Percentiles rank a stretch among this genome's conserved stretches.
phyloP scores from a whole-genome alignment of 2,113 vertebrate species.

The Salvelinus sp. region DNA sequence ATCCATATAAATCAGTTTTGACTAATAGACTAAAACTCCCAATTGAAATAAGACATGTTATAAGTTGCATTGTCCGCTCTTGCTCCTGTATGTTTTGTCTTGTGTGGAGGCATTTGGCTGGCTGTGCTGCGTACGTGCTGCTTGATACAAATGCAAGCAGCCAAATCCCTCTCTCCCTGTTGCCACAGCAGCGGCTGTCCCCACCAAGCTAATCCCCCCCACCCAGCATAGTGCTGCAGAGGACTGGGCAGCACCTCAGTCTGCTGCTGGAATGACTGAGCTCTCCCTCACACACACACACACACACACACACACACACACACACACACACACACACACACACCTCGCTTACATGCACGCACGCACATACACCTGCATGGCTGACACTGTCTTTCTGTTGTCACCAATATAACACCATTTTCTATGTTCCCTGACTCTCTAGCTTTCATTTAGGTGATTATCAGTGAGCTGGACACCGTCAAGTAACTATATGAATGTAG shows the following conservation, averaged over 20 bases:
- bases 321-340: no score
- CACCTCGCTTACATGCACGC: no score
- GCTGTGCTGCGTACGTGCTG: constrained; percentile 61
- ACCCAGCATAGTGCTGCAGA: constrained; percentile 36
- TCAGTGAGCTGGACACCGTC: no score
- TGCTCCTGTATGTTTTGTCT: constrained; percentile 48
- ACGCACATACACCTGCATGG: no score
- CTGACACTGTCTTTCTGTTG: no score
- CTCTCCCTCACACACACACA: constrained; percentile 14
- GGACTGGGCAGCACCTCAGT: constrained; percentile 51
- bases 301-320: no score
- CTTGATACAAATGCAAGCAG: constrained; percentile 42
- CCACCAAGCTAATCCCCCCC: constrained; percentile 51
- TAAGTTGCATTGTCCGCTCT: constrained; percentile 6
- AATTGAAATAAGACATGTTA: neutral
- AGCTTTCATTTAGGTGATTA: no score
- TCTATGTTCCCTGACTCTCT: no score
- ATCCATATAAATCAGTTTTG: constrained; percentile 17
- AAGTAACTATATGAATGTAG: no score
- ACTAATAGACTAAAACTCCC: neutral
- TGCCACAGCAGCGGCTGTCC: constrained; percentile 54
- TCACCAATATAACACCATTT: no score
- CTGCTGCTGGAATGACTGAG: constrained; percentile 38
- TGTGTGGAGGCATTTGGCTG: constrained; percentile 56
- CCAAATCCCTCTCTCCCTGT: constrained; percentile 50